These are phyloP conservation scores for Sphaeridia pumilis DNA, from an alignment of 2,888 invertebrate genomes.

Conservation along the genomic window DNA sequence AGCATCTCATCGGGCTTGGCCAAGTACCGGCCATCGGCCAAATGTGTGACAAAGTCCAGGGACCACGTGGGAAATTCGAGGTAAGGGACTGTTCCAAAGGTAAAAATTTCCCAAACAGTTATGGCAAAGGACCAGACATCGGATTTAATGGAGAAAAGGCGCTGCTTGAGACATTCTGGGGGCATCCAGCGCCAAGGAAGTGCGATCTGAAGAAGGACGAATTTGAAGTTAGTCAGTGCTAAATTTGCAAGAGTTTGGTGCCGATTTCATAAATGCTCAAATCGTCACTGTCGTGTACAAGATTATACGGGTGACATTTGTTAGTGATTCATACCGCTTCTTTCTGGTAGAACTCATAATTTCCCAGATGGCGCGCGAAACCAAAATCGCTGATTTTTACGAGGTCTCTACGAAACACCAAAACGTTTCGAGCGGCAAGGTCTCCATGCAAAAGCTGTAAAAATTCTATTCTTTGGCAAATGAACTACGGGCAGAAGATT, in stretches of 20 bases:
- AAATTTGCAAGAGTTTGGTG: too few relatives aligned
- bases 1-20: background rate
- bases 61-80: background rate
- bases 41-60: background rate
- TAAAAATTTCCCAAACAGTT: background rate
- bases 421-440: background rate
- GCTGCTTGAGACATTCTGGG: background rate
- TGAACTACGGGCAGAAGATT: background rate
- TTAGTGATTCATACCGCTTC: background rate
- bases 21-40: background rate
- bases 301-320: too few relatives aligned
- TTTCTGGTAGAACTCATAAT: background rate
- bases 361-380: background rate
- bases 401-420: background rate
- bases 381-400: conserved; percentile 1
- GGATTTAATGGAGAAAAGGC: background rate
- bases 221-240: too few relatives aligned
- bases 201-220: too few relatives aligned
- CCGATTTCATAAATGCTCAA: too few relatives aligned
- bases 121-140: background rate
- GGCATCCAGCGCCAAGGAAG: conserved; percentile 1
- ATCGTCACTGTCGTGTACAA: too few relatives aligned
- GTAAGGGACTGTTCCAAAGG: background rate
- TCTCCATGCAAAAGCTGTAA: background rate
- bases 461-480: background rate